These are phyloP conservation scores for Tinamus guttatus DNA, from an alignment of 2,113 vertebrate genomes.

Conservation along the genomic window DNA sequence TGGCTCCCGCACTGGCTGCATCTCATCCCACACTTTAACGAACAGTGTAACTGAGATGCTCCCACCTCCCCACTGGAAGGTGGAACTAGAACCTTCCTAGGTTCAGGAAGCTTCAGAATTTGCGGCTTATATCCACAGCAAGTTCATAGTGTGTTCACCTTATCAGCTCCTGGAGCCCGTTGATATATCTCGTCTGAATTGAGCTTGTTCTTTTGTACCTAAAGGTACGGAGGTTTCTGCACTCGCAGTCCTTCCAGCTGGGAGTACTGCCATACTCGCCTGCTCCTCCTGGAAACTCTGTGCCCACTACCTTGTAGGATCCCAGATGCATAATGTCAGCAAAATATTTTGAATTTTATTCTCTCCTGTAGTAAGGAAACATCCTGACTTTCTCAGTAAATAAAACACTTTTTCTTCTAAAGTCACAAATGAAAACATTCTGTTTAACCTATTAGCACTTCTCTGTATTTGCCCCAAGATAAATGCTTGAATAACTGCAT, in stretches of 20 bases:
- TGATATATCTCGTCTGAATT: neutral
- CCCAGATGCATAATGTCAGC: neutral
- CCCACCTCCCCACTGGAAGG: too few species aligned
- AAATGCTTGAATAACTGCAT: neutral
- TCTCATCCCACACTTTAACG: too few species aligned
- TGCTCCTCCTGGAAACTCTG: neutral
- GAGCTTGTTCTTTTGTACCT: neutral
- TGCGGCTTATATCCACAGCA: too few species aligned
- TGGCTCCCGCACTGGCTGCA: too few species aligned
- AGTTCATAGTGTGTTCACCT: too few species aligned
- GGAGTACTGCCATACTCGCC: neutral
- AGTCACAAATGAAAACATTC: neutral
- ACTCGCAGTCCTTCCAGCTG: neutral
- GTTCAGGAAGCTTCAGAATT: too few species aligned
- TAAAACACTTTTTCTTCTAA: neutral
- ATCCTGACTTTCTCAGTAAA: neutral
- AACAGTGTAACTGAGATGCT: too few species aligned
- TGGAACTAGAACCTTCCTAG: too few species aligned
- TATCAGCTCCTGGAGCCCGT: neutral
- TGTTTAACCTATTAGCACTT: neutral
- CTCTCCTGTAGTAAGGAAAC: neutral
- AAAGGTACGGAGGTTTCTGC: neutral
- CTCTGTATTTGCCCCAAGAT: neutral
- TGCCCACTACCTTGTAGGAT: neutral
- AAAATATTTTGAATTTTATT: neutral